Percentiles rank a stretch among this genome's conserved stretches.
These are phyloP conservation scores for Pogonocherus hispidulus DNA, from an alignment of 2,888 invertebrate species.

Conservation along the genomic window DNA sequence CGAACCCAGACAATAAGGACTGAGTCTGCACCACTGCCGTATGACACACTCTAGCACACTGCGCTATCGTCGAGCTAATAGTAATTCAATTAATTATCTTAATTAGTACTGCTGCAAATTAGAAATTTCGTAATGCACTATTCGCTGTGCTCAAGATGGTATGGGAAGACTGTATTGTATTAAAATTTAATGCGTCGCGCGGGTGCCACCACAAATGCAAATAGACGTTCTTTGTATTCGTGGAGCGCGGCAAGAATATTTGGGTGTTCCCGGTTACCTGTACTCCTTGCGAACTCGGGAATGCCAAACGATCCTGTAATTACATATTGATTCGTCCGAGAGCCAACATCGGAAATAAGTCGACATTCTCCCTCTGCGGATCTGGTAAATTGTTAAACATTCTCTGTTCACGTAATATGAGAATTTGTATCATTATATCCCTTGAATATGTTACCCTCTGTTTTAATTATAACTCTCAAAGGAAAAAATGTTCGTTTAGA, in stretches of 20 bases:
- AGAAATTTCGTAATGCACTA: not conserved
- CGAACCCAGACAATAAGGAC: too few relatives aligned
- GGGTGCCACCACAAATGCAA: constrained; percentile 44
- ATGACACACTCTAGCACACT: too few relatives aligned
- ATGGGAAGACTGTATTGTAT: not conserved
- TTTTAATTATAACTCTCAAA: not conserved
- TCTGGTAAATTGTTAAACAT: not conserved
- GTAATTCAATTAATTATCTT: too few relatives aligned
- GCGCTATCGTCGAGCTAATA: too few relatives aligned
- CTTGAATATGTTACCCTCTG: not conserved
- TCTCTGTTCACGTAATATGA: not conserved
- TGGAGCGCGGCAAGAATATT: constrained; percentile 45
- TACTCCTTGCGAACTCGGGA: constrained; percentile 44
- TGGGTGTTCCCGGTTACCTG: constrained; percentile 41
- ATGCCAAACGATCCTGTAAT: constrained; percentile 57
- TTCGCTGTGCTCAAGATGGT: not conserved
- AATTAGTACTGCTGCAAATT: not conserved
- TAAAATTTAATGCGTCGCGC: not conserved
- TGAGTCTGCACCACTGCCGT: too few relatives aligned
- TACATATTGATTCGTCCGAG: constrained; percentile 56
- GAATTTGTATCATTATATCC: not conserved
- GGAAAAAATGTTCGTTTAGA: too few relatives aligned
- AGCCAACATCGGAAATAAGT: constrained; percentile 27
- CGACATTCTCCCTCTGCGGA: constrained; percentile 17
- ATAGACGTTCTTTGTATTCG: constrained; percentile 51